These are phyloP conservation scores for Hyles euphorbiae DNA, from an alignment of 1,140 invertebrate species.

Conservation along the genomic window DNA sequence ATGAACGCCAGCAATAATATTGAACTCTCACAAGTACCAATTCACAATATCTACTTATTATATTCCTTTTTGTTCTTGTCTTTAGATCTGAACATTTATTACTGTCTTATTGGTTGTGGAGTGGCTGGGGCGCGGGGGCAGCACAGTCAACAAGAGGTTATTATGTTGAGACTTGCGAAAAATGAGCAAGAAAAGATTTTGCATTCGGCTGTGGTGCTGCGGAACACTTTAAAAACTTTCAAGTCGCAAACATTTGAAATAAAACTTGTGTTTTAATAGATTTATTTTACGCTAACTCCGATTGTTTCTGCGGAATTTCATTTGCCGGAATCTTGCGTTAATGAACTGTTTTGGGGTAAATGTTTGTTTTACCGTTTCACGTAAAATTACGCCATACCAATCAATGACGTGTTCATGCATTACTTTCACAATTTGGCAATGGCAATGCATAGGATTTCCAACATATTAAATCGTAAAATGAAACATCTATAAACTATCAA, in stretches of 20 bases:
- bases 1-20: slow-evolving; percentile 49
- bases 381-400: too few relatives aligned
- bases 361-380: too few relatives aligned
- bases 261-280: slow-evolving; percentile 7
- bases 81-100: slow-evolving; percentile 71
- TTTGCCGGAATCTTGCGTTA: too few relatives aligned
- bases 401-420: too few relatives aligned
- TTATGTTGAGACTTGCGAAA: slow-evolving; percentile 68
- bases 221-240: slow-evolving; percentile 36
- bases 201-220: slow-evolving; percentile 41
- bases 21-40: slow-evolving; percentile 51
- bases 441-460: too few relatives aligned
- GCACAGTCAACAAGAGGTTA: slow-evolving; percentile 67
- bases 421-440: too few relatives aligned
- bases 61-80: slow-evolving; percentile 66
- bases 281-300: neutral
- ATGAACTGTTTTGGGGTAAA: too few relatives aligned
- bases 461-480: too few relatives aligned
- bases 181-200: slow-evolving; percentile 61
- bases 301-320: too few relatives aligned
- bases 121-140: slow-evolving; percentile 49
- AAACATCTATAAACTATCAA: too few relatives aligned
- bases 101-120: slow-evolving; percentile 71
- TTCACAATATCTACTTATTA: slow-evolving; percentile 71
- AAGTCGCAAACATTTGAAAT: slow-evolving; percentile 11